Base-by-base conservation (phyloP, 2,888 invertebrate genomes). In the Drosophila niveifrons region DNA sequence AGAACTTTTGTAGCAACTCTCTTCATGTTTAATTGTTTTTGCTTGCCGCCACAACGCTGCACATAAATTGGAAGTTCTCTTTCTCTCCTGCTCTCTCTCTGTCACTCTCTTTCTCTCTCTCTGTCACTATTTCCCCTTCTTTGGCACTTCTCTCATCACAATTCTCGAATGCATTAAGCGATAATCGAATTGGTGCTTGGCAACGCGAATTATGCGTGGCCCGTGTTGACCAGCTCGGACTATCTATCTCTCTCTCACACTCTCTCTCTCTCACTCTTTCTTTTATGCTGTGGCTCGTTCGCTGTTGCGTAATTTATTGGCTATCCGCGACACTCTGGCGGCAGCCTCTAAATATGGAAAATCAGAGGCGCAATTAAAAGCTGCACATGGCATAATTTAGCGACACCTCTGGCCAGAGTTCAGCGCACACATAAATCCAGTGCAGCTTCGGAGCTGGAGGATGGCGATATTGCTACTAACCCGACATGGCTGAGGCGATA, bases 371-470 rank as follows among this genome's bases (percentile, higher is more conserved):
- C 87, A 88, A 88, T 83, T 88, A 83, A 81, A 81, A 80, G 77
- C 53, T 72, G 88, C 80, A 82, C 88, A 70, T 73, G 86, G 83
- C 86, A 86, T 82, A 82, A 88, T 82, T 88, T 74, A 88, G 81
- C 65, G 63, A 66, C 81, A 88, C 74, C 80, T 77, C 64, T 76
- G 76, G 69, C 63, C 65, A 67, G 58, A 67, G 58, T 34, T 57
- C 48, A 56, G 51, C 59, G 47, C 44, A 43, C 58, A 65, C 63
- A 75, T 84, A 87, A 82, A 84, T 87, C 66, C 7, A 41, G 8
- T 34, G 34, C 10, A 34, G 56, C n/a, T n/a, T n/a, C 9, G 31
- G 7, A 15, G 18, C 53, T 9, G 10, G 43, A 17, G 11, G 13
- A 43, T 55, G 86, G 75, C 74, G 69, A 78, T 10, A 31, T 10